Evolutionary conservation across 2,113 vertebrate species (phyloP), one percentile per base, ranked within the genome.

Genomic region (Corynorhinus townsendii): DNA sequence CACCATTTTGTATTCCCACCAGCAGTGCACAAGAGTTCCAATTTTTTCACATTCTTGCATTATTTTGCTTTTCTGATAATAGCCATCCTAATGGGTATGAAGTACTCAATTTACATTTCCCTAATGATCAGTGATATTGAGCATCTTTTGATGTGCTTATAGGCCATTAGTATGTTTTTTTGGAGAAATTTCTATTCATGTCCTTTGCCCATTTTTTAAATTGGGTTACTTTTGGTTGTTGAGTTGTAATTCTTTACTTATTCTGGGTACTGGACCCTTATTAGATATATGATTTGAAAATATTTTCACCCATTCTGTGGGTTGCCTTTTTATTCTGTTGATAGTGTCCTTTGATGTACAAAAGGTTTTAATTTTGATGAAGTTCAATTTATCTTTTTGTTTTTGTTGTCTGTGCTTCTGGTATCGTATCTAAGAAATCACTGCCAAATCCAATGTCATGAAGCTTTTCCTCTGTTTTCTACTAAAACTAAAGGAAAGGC

Each of bases 401-500:
- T 40, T 33, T 91, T 88, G n/a, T 54, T 73, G 77, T 7, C 49
- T 93, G 10, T 87, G 33, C 76, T 90, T 90, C 28, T 75, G 16
- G 40, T 90, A 12, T 91, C 47, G 64, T 64, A 59, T 56, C 28
- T 15, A 77, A 96, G 68, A 96, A 95, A 47, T 89, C 45, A 95
- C 0, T 62, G 28, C 82, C 47, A 84, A 84, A 68, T 47, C 28
- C 43, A 73, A 68, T 35, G 35, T 72, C 38, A 47, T 35, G 22
- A 85, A 94, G 17, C 8, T 49, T 88, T 64, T 81, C 43, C 40
- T 80, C 73, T 69, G 47, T 59, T 91, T 86, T 86, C n/a, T 68
- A 69, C 22, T 52, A 28, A 86, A 93, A 38, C 35, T 56, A 73
- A 79, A 71, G 38, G 71, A 89, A 82, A 77, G 87, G 49, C 49